Evolutionary conservation across 2,113 vertebrate genomes (phyloP).

Genomic region (Menura novaehollandiae): DNA sequence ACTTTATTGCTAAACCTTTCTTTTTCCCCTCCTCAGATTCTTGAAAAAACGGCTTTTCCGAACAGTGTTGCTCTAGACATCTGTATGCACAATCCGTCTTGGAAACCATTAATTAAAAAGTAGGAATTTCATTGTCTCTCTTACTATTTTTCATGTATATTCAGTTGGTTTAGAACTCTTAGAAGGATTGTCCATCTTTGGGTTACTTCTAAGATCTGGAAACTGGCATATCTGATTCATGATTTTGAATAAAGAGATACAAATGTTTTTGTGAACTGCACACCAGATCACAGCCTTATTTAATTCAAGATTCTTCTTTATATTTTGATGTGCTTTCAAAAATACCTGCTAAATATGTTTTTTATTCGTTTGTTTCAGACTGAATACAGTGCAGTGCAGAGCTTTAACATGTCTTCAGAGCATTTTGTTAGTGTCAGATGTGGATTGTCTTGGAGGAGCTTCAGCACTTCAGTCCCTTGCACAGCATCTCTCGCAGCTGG

Average conservation of each 20-base stretch:
- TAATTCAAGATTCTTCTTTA: background rate
- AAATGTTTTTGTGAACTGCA: background rate
- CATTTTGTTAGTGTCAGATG: slow-evolving; percentile 86
- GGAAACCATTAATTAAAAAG: slow-evolving; percentile 90
- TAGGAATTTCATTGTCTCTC: slow-evolving; percentile 67
- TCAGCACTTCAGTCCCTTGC: slow-evolving; percentile 86
- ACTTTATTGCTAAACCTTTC: background rate
- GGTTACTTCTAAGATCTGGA: background rate
- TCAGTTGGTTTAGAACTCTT: background rate
- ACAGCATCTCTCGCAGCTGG: slow-evolving; percentile 83
- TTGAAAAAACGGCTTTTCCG: slow-evolving; percentile 90
- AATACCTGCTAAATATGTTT: background rate
- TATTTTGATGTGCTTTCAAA: background rate
- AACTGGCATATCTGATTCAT: background rate
- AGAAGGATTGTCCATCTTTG: background rate
- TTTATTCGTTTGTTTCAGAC: slow-evolving; percentile 67
- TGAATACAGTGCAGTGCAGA: slow-evolving; percentile 86
- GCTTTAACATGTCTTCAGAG: slow-evolving; percentile 92
- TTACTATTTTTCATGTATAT: background rate
- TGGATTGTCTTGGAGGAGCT: slow-evolving; percentile 86
- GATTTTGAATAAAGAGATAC: background rate
- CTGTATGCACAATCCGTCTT: slow-evolving; percentile 78
- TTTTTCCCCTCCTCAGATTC: slow-evolving; percentile 76
- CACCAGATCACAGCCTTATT: background rate
- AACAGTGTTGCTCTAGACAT: slow-evolving; percentile 77